Evolutionary conservation across 2,113 vertebrate genomes (phyloP).

Genomic region (Kobus ellipsiprymnus): DNA sequence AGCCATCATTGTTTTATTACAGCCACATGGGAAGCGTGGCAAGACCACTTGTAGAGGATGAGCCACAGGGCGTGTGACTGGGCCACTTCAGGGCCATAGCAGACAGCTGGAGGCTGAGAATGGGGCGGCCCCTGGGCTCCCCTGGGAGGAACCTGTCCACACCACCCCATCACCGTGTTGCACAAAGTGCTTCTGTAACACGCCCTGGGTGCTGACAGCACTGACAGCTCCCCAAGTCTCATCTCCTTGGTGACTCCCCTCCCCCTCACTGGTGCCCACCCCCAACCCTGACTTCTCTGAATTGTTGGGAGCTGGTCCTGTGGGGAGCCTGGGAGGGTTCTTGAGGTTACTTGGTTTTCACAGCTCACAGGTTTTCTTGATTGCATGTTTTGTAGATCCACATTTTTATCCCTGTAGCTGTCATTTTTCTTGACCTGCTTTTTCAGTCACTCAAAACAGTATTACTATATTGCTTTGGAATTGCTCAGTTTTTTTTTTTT

Average conservation of each 20-base stretch:
- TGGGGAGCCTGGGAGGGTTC: background rate
- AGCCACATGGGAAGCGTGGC: background rate
- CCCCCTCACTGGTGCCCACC: background rate
- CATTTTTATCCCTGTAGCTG: conserved; percentile 65
- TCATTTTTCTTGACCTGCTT: conserved; percentile 63
- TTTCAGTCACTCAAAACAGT: conserved; percentile 54
- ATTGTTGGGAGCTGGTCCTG: background rate
- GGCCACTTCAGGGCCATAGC: background rate
- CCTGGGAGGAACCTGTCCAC: fast-evolving
- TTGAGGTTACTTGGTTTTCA: conserved; percentile 48
- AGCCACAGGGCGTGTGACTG: background rate
- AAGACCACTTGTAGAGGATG: background rate
- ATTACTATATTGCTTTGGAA: conserved; percentile 21
- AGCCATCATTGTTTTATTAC: background rate
- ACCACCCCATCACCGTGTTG: background rate
- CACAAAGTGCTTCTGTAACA: background rate
- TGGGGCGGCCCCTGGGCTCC: fast-evolving
- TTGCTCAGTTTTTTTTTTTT: background rate
- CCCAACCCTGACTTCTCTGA: background rate
- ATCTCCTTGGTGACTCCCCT: background rate
- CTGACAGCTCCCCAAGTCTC: background rate
- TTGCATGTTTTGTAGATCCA: conserved; percentile 55
- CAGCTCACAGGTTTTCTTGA: conserved; percentile 63
- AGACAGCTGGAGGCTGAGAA: background rate
- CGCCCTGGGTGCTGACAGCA: fast-evolving